phyloP scores from a whole-genome alignment of 2,113 vertebrate species.

The cat (Felis catus) region DNA sequence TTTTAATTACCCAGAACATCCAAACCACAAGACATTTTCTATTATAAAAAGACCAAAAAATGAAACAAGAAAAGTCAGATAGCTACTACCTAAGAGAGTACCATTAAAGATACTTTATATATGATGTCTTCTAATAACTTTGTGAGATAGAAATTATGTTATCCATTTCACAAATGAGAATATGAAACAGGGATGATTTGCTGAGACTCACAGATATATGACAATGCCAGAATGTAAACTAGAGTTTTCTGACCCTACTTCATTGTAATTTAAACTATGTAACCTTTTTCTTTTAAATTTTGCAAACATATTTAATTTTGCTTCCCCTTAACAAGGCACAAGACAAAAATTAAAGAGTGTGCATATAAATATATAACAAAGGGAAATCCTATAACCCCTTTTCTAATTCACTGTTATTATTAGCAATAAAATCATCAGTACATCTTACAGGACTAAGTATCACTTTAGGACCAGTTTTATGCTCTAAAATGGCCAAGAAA shows the following conservation, averaged over 20 bases:
- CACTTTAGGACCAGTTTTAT: background rate
- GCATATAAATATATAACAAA: background rate
- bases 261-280: background rate
- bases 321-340: background rate
- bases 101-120: background rate
- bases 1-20: background rate
- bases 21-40: background rate
- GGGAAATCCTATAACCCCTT: background rate
- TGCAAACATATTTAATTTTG: background rate
- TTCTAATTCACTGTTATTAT: background rate
- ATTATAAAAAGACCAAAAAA: background rate
- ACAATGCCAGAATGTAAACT: background rate
- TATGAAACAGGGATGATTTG: background rate
- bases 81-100: background rate
- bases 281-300: background rate
- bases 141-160: background rate
- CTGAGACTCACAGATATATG: background rate
- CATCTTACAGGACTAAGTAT: background rate
- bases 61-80: background rate
- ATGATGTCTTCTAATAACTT: background rate
- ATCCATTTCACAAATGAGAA: background rate
- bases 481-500: background rate
- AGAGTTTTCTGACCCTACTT: background rate
- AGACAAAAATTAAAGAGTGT: background rate
- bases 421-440: background rate